Evolutionary conservation across 2,888 invertebrate species (phyloP).

Genomic region (Apantesis nais): DNA sequence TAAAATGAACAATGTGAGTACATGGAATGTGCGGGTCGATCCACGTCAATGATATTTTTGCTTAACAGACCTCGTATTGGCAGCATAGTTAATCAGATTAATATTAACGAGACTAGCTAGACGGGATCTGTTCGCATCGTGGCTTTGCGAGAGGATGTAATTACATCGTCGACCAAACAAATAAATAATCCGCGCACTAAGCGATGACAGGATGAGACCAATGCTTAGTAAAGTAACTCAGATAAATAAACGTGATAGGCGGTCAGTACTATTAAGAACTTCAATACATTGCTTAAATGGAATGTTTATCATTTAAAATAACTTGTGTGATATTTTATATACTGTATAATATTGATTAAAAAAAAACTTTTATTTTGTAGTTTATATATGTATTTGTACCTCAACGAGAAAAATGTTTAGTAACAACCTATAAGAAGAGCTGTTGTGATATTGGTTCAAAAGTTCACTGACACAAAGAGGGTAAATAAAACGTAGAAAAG

Average conservation of each 20-base stretch:
- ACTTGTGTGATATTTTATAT: constrained; percentile 21
- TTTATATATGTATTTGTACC: neutral
- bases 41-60: constrained; percentile 32
- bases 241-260: constrained; percentile 41
- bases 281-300: constrained; percentile 37
- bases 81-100: constrained; percentile 76
- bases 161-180: constrained; percentile 73
- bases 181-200: constrained; percentile 70
- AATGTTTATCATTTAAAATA: constrained; percentile 37
- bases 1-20: constrained; percentile 27
- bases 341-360: neutral
- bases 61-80: constrained; percentile 53
- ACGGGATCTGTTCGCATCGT: constrained; percentile 58
- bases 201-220: constrained; percentile 65
- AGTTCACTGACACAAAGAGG: constrained; percentile 23
- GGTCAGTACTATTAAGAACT: constrained; percentile 25
- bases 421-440: constrained; percentile 26
- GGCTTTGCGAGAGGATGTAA: constrained; percentile 68
- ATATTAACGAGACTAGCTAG: constrained; percentile 70
- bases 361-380: constrained; percentile 18
- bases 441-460: constrained; percentile 20
- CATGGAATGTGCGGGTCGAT: constrained; percentile 25
- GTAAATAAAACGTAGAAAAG: constrained; percentile 43
- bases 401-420: constrained; percentile 34
- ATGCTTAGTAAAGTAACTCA: constrained; percentile 26